Evolutionary conservation across 92 coral and sea anemone species (phyloP).

Genomic region (Desmophyllum pertusum): DNA sequence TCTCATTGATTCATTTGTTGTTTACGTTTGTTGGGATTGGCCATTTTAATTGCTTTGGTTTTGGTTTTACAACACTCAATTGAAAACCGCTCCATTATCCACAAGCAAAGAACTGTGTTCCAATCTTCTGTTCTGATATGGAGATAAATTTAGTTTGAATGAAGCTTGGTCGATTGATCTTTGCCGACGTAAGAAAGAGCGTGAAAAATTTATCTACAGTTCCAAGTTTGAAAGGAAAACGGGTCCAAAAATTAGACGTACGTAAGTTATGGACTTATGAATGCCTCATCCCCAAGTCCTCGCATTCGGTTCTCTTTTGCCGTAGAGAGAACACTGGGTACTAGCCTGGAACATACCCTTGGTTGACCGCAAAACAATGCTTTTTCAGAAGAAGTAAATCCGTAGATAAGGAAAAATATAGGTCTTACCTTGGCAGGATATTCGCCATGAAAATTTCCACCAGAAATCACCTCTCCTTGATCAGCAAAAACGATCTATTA

Average conservation of each 20-base stretch:
- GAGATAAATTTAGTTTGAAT: neutral
- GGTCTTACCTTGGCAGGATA: constrained; percentile 92
- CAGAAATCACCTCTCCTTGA: constrained; percentile 83
- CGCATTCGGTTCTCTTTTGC: too few relatives aligned
- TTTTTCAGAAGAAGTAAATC: neutral
- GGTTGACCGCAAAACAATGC: neutral
- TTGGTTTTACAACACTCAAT: too few relatives aligned
- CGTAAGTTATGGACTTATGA: too few relatives aligned
- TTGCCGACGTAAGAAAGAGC: too few relatives aligned
- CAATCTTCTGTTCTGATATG: neutral
- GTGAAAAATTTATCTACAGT: too few relatives aligned
- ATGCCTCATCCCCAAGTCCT: too few relatives aligned
- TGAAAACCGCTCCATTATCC: too few relatives aligned
- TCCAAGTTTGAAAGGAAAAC: too few relatives aligned
- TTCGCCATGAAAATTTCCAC: constrained; percentile 98
- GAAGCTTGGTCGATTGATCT: neutral
- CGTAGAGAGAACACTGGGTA: neutral
- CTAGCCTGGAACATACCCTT: neutral
- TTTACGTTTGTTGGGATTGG: too few relatives aligned
- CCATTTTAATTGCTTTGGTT: too few relatives aligned
- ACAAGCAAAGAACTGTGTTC: neutral
- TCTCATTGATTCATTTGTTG: too few relatives aligned
- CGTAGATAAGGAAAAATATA: neutral
- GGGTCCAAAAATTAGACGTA: too few relatives aligned
- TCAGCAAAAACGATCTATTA: constrained; percentile 87